Evolutionary conservation across 2,797 vertebrate species (phyloP).

Genomic region (Philypnodon macrostomus): DNA sequence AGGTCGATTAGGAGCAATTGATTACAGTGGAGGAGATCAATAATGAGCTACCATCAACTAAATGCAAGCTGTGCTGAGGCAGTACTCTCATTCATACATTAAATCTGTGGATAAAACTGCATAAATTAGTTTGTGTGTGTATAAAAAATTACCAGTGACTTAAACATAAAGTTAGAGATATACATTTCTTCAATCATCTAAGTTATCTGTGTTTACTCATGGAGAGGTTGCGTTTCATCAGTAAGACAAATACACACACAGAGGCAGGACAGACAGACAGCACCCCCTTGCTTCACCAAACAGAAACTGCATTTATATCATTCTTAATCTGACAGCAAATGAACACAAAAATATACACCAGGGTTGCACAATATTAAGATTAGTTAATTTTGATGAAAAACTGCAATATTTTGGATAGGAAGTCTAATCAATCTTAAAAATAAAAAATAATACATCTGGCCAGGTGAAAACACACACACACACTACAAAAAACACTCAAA

Average conservation of each 20-base stretch:
- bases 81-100: background rate
- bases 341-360: too few relatives aligned
- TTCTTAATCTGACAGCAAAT: background rate
- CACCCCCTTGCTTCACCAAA: slow-evolving; percentile 65
- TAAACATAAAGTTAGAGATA: background rate
- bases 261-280: slow-evolving; percentile 55
- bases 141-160: background rate
- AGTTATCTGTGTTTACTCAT: background rate
- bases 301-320: slow-evolving; percentile 52
- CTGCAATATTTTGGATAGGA: too few relatives aligned
- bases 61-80: slow-evolving; percentile 30
- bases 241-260: slow-evolving; percentile 11
- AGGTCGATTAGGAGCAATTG: slow-evolving; percentile 60
- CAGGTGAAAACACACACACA: too few relatives aligned
- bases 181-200: background rate
- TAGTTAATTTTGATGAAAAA: too few relatives aligned
- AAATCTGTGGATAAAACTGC: background rate
- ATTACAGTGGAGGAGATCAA: slow-evolving; percentile 51
- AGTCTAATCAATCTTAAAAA: too few relatives aligned
- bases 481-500: too few relatives aligned
- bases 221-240: slow-evolving; percentile 2
- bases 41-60: slow-evolving; percentile 50
- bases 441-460: too few relatives aligned
- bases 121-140: background rate
- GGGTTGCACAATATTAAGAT: too few relatives aligned